phyloP scores from a whole-genome alignment of 1,140 invertebrate species.

The Drosophila ohnishii region DNA sequence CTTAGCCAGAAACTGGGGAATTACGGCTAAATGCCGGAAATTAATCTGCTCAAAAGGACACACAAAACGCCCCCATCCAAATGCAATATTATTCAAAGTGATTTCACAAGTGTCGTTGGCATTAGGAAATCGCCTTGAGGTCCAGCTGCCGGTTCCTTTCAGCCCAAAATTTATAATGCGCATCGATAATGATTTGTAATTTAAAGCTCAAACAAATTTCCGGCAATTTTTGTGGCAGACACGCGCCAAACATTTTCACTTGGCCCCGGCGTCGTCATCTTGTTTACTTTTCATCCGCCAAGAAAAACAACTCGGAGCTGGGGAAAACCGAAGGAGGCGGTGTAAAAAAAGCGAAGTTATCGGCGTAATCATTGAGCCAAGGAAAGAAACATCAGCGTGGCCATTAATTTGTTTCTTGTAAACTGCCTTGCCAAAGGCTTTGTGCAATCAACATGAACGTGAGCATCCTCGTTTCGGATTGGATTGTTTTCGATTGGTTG shows the following conservation, averaged over 20 bases:
- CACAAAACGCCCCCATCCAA: conserved; percentile 23
- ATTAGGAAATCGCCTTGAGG: conserved; percentile 66
- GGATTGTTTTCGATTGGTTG: conserved; percentile 20
- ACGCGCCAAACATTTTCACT: conserved; percentile 38
- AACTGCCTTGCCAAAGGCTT: conserved; percentile 62
- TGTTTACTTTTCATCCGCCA: conserved; percentile 45
- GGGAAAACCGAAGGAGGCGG: conserved; percentile 9
- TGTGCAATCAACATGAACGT: conserved; percentile 71
- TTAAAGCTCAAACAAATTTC: conserved; percentile 76
- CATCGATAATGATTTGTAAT: conserved; percentile 81
- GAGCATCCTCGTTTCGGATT: conserved; percentile 35
- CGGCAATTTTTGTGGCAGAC: conserved; percentile 62
- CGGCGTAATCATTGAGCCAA: conserved; percentile 59
- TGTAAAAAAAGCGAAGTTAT: conserved; percentile 64
- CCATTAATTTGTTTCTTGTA: conserved; percentile 73
- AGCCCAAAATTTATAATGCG: conserved; percentile 68
- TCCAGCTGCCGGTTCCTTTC: conserved; percentile 32
- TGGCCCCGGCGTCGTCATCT: conserved; percentile 6
- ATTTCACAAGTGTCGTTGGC: conserved; percentile 78
- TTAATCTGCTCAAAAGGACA: conserved; percentile 70
- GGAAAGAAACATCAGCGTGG: conserved; percentile 51
- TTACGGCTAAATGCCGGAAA: conserved; percentile 77
- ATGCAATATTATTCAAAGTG: conserved; percentile 76
- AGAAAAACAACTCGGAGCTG: conserved; percentile 27
- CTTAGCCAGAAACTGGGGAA: conserved; percentile 59